These are phyloP conservation scores for Scylla paramamosain DNA, from an alignment of 1,140 invertebrate species.

Conservation along the genomic window DNA sequence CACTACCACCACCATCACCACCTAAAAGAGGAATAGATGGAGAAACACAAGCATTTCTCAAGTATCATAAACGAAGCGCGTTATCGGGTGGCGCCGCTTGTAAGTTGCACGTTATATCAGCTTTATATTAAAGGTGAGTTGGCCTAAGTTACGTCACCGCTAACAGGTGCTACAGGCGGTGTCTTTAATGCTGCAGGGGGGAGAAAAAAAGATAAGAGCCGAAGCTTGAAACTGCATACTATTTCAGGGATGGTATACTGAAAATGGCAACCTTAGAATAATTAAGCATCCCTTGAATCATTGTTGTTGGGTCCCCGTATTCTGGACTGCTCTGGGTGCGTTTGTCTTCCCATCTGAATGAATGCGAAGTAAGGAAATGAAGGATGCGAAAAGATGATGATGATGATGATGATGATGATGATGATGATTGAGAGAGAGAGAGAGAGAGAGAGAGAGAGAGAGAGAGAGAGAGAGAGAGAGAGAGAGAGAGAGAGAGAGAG, in stretches of 20 bases:
- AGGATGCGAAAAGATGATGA: no score
- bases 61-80: background rate
- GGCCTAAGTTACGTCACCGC: background rate
- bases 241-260: no score
- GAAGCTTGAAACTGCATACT: background rate
- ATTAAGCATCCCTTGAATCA: no score
- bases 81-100: background rate
- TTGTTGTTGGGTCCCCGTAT: no score
- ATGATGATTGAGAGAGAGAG: background rate
- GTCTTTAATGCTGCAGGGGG: background rate
- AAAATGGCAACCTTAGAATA: no score
- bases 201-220: background rate
- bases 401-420: background rate
- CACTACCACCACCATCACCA: no score
- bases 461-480: no score
- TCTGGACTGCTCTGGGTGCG: no score
- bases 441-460: no score
- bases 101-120: background rate
- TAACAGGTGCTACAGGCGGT: background rate
- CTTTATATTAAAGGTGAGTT: constrained; percentile 5
- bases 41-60: background rate
- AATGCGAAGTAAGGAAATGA: no score
- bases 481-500: no score
- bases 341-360: no score
- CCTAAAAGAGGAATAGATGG: background rate